Conservation (phyloP, 2,113 vertebrate genomes). For the Carlito syrichta region DNA sequence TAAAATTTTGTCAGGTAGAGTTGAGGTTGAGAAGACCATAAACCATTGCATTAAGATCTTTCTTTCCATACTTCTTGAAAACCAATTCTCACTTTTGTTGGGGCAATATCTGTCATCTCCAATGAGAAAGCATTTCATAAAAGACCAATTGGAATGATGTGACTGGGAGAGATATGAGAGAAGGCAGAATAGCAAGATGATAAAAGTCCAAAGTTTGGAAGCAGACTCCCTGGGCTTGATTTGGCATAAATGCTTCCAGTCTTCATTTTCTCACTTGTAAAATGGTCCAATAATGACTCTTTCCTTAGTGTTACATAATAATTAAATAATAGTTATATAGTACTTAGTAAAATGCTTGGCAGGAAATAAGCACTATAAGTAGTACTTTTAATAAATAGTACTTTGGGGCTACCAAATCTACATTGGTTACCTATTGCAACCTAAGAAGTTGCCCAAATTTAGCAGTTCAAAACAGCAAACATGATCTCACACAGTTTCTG, state of each 20-base stretch:
- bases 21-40: neutral
- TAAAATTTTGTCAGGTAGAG: neutral
- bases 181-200: neutral
- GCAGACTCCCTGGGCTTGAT: neutral
- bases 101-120: accelerated
- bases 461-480: neutral
- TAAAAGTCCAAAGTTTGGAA: neutral
- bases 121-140: neutral
- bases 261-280: neutral
- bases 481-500: neutral
- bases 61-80: neutral
- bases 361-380: neutral
- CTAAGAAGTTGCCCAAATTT: neutral
- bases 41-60: neutral
- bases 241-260: neutral
- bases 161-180: accelerated
- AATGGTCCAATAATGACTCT: neutral
- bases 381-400: neutral
- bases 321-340: neutral
- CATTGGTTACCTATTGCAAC: neutral
- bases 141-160: neutral
- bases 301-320: neutral
- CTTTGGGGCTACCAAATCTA: neutral
- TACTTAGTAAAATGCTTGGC: neutral
- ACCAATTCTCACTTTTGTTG: neutral